phyloP scores from a whole-genome alignment of 1,140 invertebrate genomes.

The Mya arenaria region DNA sequence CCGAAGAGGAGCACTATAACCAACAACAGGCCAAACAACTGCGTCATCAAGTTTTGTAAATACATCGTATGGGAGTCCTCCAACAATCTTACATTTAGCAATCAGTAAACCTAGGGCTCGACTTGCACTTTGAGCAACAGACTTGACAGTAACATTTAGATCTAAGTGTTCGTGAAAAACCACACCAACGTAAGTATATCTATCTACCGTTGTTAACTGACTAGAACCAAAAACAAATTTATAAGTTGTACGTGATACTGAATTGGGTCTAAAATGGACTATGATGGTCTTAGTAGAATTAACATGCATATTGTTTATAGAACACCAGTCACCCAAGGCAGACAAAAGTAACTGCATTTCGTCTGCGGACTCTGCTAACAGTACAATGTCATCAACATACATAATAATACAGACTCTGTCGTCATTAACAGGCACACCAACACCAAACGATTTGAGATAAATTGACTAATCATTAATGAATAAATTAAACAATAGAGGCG shows the following conservation, averaged over 20 bases:
- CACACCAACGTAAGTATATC: slow-evolving; percentile 3
- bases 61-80: too few species aligned
- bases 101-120: too few species aligned
- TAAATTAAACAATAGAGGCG: slow-evolving; percentile 25
- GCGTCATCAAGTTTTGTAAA: too few species aligned
- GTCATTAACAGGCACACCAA: slow-evolving; percentile 1
- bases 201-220: neutral
- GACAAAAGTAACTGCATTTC: neutral
- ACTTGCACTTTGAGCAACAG: slow-evolving; percentile 19
- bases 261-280: neutral
- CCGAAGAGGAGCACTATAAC: too few species aligned
- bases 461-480: slow-evolving; percentile 32
- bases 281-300: slow-evolving; percentile 17
- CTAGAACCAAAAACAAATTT: neutral
- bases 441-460: slow-evolving; percentile 6
- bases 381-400: slow-evolving; percentile 31
- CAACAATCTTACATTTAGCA: too few species aligned
- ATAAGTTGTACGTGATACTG: neutral
- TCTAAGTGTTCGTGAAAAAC: neutral
- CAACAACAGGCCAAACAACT: too few species aligned
- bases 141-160: slow-evolving; percentile 19
- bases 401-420: slow-evolving; percentile 28
- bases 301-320: slow-evolving; percentile 6
- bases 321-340: neutral
- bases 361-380: neutral